Conservation (phyloP, 2,888 invertebrate species). For the Hofmannophila pseudospretella region DNA sequence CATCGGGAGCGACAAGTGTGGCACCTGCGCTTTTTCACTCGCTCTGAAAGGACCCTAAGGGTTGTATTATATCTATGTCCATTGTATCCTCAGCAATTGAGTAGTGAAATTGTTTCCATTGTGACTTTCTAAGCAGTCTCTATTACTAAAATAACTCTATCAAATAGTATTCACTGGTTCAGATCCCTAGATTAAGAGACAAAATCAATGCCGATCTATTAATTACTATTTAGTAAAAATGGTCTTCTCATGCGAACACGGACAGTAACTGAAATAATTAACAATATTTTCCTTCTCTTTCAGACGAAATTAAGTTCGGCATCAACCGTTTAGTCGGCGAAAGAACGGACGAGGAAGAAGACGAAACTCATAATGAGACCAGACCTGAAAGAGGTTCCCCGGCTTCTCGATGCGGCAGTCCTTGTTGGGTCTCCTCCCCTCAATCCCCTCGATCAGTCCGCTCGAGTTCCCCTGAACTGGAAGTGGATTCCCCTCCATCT, state of each 20-base stretch:
- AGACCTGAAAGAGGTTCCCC: conserved; percentile 62
- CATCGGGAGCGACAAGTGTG: conserved; percentile 72
- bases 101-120: conserved; percentile 2
- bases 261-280: neutral
- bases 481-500: conserved; percentile 86
- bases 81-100: conserved; percentile 34
- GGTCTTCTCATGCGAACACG: neutral
- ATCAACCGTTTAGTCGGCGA: conserved; percentile 87
- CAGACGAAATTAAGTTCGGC: conserved; percentile 91
- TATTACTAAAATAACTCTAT: too few relatives aligned
- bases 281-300: conserved; percentile 41
- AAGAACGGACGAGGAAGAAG: conserved; percentile 80
- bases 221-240: too few relatives aligned
- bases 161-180: too few relatives aligned
- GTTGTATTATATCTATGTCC: conserved; percentile 28
- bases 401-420: conserved; percentile 71
- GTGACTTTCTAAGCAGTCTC: neutral
- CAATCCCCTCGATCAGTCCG: conserved; percentile 68
- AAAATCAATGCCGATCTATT: too few relatives aligned
- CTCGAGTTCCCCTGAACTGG: conserved; percentile 83
- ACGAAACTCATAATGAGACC: conserved; percentile 60
- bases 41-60: conserved; percentile 26
- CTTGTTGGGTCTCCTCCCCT: conserved; percentile 74
- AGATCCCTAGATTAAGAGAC: too few relatives aligned
- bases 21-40: conserved; percentile 69